phyloP scores from a whole-genome alignment of 2,888 invertebrate species.

The Pollenia amentaria region DNA sequence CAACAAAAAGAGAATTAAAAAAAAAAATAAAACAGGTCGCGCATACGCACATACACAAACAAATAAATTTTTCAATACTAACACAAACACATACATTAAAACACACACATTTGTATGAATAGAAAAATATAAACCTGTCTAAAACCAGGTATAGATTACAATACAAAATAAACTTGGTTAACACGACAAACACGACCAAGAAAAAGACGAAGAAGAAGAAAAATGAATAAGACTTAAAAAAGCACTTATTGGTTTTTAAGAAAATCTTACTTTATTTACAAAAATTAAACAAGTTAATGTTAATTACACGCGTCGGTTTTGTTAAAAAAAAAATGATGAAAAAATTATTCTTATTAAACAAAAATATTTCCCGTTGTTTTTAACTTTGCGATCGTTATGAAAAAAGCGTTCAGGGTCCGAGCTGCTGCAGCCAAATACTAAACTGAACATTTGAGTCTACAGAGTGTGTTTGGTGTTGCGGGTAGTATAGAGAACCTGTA shows the following conservation, averaged over 20 bases:
- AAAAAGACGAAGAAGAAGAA: neutral
- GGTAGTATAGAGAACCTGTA: constrained; percentile 67
- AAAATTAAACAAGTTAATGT: neutral
- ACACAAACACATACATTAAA: neutral
- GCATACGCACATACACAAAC: constrained; percentile 62
- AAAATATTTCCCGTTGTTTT: constrained; percentile 10
- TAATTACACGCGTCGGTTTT: neutral
- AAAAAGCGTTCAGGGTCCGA: constrained; percentile 73
- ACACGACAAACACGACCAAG: neutral
- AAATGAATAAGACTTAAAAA: constrained; percentile 8
- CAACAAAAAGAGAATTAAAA: constrained; percentile 12
- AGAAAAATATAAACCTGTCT: constrained; percentile 61
- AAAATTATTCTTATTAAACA: neutral
- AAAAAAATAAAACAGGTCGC: constrained; percentile 70
- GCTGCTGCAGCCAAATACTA: constrained; percentile 74
- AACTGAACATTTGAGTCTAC: constrained; percentile 65
- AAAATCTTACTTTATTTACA: neutral
- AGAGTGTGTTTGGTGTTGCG: constrained; percentile 59
- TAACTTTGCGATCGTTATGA: constrained; percentile 37
- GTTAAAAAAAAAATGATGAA: neutral
- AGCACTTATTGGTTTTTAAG: constrained; percentile 44
- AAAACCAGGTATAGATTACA: constrained; percentile 65
- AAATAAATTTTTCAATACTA: neutral
- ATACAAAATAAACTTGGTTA: constrained; percentile 57
- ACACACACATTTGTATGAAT: neutral